Conservation (phyloP, 2,888 invertebrate species). For the Pseudococcus jackbeardsleyi region DNA sequence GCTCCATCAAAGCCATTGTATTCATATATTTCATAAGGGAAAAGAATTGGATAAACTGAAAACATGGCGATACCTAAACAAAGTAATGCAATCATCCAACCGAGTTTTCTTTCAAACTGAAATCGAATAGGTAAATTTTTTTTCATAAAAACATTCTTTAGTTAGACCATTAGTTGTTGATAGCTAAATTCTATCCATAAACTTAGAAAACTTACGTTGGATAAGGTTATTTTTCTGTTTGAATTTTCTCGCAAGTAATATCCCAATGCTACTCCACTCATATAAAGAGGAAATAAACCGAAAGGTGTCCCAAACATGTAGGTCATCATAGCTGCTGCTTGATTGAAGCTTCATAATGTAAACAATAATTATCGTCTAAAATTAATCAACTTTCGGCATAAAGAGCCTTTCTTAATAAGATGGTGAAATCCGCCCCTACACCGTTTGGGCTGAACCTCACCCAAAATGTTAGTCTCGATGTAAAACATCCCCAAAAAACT, state of each 20-base stretch:
- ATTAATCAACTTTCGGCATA: background rate
- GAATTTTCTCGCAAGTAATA: background rate
- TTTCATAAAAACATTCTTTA: too few relatives aligned
- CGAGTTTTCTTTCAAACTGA: background rate
- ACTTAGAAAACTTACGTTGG: background rate
- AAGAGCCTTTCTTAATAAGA: too few relatives aligned
- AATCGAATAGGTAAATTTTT: too few relatives aligned
- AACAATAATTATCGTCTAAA: background rate
- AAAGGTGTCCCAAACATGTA: background rate
- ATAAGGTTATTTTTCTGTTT: background rate
- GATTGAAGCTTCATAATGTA: background rate
- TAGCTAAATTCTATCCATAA: too few relatives aligned
- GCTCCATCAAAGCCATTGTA: conserved; percentile 3
- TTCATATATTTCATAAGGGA: background rate
- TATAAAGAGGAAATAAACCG: background rate
- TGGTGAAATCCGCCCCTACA: too few relatives aligned
- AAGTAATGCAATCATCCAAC: background rate
- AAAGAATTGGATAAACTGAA: background rate
- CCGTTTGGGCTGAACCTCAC: too few relatives aligned
- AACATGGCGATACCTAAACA: background rate
- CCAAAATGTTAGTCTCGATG: too few relatives aligned
- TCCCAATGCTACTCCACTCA: background rate
- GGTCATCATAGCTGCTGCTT: too few relatives aligned
- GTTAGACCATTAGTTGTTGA: too few relatives aligned
- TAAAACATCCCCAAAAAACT: too few relatives aligned